Conservation (phyloP, 2,113 vertebrate species). For the Tympanuchus pallidicinctus region DNA sequence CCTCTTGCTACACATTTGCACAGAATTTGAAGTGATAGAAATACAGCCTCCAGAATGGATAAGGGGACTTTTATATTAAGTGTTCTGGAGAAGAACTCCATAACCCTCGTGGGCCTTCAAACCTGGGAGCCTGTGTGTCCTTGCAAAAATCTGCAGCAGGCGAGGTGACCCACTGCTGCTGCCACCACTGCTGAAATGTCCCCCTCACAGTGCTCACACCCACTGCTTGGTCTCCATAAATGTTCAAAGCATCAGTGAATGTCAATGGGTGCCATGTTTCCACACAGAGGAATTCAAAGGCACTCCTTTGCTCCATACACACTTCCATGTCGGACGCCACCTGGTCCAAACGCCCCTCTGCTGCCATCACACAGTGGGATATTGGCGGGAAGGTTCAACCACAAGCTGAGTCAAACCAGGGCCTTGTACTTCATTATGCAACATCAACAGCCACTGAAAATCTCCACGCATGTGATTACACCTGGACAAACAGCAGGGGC, state of each 20-base stretch:
- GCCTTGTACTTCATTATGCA: neutral
- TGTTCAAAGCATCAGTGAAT: neutral
- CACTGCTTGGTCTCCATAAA: neutral
- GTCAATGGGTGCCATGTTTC: neutral
- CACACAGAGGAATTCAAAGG: neutral
- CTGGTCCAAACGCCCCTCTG: neutral
- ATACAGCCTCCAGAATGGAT: neutral
- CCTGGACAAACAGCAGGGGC: neutral
- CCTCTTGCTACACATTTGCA: neutral
- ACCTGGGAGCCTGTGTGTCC: neutral
- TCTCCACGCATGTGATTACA: no score
- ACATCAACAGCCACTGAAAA: neutral
- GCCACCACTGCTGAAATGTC: neutral
- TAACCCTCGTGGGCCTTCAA: neutral
- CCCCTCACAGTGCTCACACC: no score
- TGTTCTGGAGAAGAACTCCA: neutral
- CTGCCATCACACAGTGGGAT: no score
- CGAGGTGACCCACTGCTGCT: neutral
- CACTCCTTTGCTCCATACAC: neutral
- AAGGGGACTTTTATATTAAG: neutral
- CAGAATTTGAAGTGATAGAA: neutral
- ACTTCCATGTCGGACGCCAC: neutral
- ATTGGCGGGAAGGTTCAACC: neutral
- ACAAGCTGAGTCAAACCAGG: accelerated
- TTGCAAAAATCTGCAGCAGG: neutral